A percentile compares a stretch with the other conserved stretches of the same genome.
These are phyloP conservation scores for Leptocoma aspasia DNA, from an alignment of 2,113 vertebrate species.

Conservation along the genomic window DNA sequence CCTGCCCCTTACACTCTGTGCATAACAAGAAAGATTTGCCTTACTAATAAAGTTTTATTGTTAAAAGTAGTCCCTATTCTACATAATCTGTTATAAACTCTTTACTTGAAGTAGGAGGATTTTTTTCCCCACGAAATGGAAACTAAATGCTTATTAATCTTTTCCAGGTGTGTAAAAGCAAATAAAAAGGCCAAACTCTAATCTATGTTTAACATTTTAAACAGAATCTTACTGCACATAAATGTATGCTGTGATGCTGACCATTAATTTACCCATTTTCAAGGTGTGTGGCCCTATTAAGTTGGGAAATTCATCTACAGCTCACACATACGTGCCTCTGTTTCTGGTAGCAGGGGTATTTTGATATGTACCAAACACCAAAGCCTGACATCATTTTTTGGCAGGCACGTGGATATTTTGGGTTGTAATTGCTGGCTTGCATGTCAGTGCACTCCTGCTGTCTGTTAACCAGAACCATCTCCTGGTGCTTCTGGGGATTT, in stretches of 20 bases:
- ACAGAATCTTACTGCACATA: not conserved
- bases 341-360: slow-evolving; percentile 15
- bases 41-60: not conserved
- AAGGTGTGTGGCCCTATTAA: slow-evolving; percentile 48
- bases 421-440: slow-evolving; percentile 36
- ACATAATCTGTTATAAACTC: not conserved
- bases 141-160: not conserved
- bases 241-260: not conserved
- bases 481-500: not conserved
- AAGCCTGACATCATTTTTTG: slow-evolving; percentile 49
- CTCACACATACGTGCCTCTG: not conserved
- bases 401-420: slow-evolving; percentile 10
- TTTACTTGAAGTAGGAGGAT: not conserved
- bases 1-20: not conserved
- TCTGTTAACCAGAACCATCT: not conserved
- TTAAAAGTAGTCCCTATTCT: not conserved
- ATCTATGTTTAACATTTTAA: not conserved
- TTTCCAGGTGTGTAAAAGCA: slow-evolving; percentile 3
- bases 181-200: not conserved
- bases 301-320: not conserved
- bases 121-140: not conserved
- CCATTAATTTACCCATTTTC: slow-evolving; percentile 3
- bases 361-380: slow-evolving; percentile 25
- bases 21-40: not conserved
- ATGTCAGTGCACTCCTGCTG: slow-evolving; percentile 34